A percentile compares a stretch with the other conserved stretches of the same genome.
These are phyloP conservation scores for Turnix velox DNA, from an alignment of 2,113 vertebrate species.

Conservation along the genomic window DNA sequence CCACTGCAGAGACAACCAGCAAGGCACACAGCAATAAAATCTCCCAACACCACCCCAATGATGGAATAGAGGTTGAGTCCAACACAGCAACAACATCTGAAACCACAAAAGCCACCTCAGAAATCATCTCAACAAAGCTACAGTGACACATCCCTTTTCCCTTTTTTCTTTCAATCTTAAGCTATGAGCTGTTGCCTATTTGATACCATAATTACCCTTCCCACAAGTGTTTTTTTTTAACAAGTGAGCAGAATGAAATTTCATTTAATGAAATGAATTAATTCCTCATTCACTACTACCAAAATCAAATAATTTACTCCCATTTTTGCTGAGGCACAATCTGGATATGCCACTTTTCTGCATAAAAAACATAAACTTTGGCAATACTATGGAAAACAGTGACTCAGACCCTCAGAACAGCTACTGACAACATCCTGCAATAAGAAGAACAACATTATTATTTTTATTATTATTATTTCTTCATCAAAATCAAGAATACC, in stretches of 20 bases:
- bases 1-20: neutral
- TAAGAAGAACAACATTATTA: neutral
- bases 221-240: neutral
- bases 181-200: neutral
- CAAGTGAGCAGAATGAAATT: neutral
- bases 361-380: neutral
- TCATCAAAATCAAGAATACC: neutral
- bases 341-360: neutral
- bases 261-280: no score
- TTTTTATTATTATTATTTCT: neutral
- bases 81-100: neutral
- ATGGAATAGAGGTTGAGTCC: neutral
- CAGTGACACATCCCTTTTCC: neutral
- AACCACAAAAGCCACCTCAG: neutral
- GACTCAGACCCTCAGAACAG: neutral
- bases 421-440: neutral
- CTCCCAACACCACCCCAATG: no score
- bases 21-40: neutral
- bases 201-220: neutral
- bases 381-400: neutral
- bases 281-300: neutral
- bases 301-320: neutral
- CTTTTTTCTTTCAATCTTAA: neutral
- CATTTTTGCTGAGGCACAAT: neutral
- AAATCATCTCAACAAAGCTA: neutral